Conservation (phyloP, 2,113 vertebrate genomes). For the Tachuris rubrigastra region DNA sequence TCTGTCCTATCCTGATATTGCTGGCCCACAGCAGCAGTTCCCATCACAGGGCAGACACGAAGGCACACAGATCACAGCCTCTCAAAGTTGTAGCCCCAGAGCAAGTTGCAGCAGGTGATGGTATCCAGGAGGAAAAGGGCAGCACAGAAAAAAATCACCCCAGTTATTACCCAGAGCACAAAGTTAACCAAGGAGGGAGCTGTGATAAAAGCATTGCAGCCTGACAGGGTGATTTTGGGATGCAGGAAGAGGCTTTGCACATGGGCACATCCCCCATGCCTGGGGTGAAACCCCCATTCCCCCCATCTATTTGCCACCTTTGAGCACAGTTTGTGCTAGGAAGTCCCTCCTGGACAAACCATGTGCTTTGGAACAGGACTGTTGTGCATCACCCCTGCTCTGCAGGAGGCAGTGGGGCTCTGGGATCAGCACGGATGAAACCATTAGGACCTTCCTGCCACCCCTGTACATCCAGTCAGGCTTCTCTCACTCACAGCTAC, state of each 20-base stretch:
- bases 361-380: not conserved
- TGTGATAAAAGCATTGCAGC: not conserved
- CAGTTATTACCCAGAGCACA: not conserved
- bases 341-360: not conserved
- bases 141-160: not conserved
- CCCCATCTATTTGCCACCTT: not conserved
- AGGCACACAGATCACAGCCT: not conserved
- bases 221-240: not conserved
- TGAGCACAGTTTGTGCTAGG: not conserved
- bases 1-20: not conserved
- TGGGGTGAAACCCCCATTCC: not conserved
- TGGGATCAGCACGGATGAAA: not conserved
- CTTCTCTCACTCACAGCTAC: not conserved
- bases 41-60: not conserved
- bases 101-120: not conserved
- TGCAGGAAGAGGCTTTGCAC: not conserved
- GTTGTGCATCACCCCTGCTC: no score
- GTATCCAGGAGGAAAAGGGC: not conserved
- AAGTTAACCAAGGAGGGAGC: not conserved
- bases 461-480: not conserved
- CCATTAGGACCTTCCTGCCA: not conserved
- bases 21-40: not conserved
- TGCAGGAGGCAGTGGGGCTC: not conserved
- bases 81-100: not conserved
- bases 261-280: not conserved